These are phyloP conservation scores for Tetrao urogallus DNA, from an alignment of 2,113 vertebrate species.

Conservation along the genomic window DNA sequence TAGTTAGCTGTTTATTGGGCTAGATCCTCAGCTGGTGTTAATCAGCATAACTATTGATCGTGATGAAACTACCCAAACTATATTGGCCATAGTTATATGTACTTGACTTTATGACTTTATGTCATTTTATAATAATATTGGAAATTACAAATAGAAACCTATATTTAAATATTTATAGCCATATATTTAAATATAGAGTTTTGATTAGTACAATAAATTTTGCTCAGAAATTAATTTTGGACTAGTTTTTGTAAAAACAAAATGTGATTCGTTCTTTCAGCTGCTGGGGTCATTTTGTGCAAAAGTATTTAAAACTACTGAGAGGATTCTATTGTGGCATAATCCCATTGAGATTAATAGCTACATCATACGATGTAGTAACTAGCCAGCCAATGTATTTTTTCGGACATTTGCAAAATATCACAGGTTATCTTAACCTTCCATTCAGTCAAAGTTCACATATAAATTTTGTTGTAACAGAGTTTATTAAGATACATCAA, in stretches of 20 bases:
- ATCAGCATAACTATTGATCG: conserved; percentile 42
- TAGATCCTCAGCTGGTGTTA: conserved; percentile 50
- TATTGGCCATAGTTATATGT: neutral
- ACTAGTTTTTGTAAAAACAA: neutral
- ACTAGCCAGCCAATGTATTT: neutral
- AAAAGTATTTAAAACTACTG: neutral
- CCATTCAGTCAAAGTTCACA: neutral
- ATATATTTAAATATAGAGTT: neutral
- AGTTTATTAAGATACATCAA: neutral
- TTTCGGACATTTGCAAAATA: conserved; percentile 11
- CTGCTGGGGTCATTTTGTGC: neutral
- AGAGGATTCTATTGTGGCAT: conserved; percentile 11
- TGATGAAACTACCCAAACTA: neutral
- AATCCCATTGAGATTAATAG: conserved; percentile 16
- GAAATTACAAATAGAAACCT: neutral
- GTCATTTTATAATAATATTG: neutral
- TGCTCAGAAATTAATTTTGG: conserved; percentile 5
- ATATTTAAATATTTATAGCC: neutral
- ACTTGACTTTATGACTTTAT: neutral
- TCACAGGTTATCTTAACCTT: conserved; percentile 27
- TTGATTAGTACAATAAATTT: neutral
- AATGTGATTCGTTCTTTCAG: conserved; percentile 11
- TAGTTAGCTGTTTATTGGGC: conserved; percentile 38
- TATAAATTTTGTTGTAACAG: neutral
- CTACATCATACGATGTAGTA: neutral